A percentile compares a stretch with the other conserved stretches of the same genome.
Conservation (phyloP, 2,113 vertebrate genomes). For the Balaeniceps rex region DNA sequence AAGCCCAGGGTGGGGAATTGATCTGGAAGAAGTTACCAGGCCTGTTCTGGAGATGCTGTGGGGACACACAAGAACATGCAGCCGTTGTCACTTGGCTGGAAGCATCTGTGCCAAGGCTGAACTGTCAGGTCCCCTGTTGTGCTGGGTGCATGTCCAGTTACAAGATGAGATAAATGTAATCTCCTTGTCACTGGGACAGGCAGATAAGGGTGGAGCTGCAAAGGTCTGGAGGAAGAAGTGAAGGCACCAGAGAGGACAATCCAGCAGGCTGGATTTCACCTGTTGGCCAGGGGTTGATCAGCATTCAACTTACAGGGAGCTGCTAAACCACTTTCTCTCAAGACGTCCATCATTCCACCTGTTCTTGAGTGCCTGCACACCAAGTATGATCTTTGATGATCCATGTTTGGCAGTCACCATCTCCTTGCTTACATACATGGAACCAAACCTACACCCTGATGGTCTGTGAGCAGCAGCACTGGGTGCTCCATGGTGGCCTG, state of each 20-base stretch:
- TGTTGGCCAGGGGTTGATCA: neutral
- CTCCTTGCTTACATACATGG: neutral
- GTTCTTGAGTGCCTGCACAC: neutral
- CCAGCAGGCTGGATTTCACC: neutral
- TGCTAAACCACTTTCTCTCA: neutral
- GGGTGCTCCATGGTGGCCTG: neutral
- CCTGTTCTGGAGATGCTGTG: neutral
- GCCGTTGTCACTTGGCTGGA: neutral
- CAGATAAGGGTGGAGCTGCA: neutral
- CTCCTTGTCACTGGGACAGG: neutral
- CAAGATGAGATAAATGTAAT: neutral
- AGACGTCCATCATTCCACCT: neutral
- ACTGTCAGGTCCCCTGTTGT: neutral
- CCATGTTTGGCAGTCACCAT: no score
- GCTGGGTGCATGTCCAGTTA: neutral
- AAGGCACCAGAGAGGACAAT: neutral
- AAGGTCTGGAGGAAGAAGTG: neutral
- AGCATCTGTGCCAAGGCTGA: neutral
- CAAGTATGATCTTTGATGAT: neutral
- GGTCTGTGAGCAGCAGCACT: neutral
- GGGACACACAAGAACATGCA: neutral
- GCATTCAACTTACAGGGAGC: neutral
- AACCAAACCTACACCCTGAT: neutral
- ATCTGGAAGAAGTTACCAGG: neutral
- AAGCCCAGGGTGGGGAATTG: neutral